Percentiles rank a stretch among this genome's conserved stretches.
phyloP scores from a whole-genome alignment of 2,797 vertebrate species.

The Aldrovandia affinis region DNA sequence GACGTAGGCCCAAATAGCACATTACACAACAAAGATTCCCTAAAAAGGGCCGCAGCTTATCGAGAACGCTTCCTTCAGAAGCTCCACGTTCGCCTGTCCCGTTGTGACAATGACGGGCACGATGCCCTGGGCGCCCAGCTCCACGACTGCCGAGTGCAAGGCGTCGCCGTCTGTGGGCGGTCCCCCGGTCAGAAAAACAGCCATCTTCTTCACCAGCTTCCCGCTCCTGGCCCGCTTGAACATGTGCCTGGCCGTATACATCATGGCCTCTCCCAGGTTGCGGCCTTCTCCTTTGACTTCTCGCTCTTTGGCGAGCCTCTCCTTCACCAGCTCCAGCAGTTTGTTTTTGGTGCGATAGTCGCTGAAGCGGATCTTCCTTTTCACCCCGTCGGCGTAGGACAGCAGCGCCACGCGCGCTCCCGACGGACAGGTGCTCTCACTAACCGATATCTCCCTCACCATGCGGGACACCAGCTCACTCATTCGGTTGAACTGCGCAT shows the following conservation, averaged over 20 bases:
- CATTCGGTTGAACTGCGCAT: slow-evolving; percentile 53
- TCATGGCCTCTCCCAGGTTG: slow-evolving; percentile 51
- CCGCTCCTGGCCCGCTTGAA: slow-evolving; percentile 58
- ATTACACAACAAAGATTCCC: too few species aligned
- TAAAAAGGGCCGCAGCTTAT: slow-evolving; percentile 41
- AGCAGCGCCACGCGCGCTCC: slow-evolving; percentile 56
- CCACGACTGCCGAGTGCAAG: slow-evolving; percentile 47
- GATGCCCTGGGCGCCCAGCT: slow-evolving; percentile 49
- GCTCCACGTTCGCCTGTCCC: slow-evolving; percentile 23
- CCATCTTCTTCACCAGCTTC: slow-evolving; percentile 45
- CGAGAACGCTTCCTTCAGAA: slow-evolving; percentile 49
- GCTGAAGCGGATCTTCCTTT: slow-evolving; percentile 49
- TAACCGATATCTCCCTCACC: slow-evolving; percentile 42
- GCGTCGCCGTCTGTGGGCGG: slow-evolving; percentile 16
- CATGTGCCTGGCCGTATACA: slow-evolving; percentile 54
- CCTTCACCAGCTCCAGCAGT: slow-evolving; percentile 45
- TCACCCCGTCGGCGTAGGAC: slow-evolving; percentile 36
- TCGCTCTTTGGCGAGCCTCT: background rate
- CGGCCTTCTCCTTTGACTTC: slow-evolving; percentile 42
- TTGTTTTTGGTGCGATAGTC: slow-evolving; percentile 45
- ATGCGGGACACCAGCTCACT: slow-evolving; percentile 40
- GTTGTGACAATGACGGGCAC: slow-evolving; percentile 54
- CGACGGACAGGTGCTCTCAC: slow-evolving; percentile 50
- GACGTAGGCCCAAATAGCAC: too few species aligned
- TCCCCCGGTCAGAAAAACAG: slow-evolving; percentile 53